Evolutionary conservation across 2,888 invertebrate genomes (phyloP), one percentile per base, ranked within the genome.

Genomic region (Cosmopolites sordidus): DNA sequence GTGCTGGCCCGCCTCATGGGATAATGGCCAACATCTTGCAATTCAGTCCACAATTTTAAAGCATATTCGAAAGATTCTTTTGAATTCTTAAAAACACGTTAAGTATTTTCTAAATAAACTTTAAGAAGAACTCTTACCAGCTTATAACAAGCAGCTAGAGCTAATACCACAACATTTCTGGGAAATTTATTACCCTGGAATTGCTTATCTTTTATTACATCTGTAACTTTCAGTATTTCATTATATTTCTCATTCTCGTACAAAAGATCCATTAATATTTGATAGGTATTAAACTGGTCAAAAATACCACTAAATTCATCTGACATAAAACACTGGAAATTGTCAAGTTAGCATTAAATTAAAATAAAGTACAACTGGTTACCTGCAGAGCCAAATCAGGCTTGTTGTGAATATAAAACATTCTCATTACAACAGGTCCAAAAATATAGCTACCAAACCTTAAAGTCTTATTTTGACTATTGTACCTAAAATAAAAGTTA

Each of bases 381-480:
- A 64, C 65, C 54, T 65, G 62, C n/a, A 84, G 66, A 9, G 90
- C 90, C 57, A 81, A 72, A 38, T 83, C 78, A 1, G 86, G 83
- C 64, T 85, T 81, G 69, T 88, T 83, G 30, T 88, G 72, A 62
- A 79, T 76, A 69, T 90, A 77, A 54, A 86, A 84, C 78, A 88
- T 79, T 64, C 92, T 78, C 89, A 92, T 89, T 0, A 87, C 79
- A 11, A 91, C 84, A 2, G 92, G 89, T 0, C 92, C 92, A 79
- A 92, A 91, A 3, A 84, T 69, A 71, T 83, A 92, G 60, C 79
- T 84, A n/a, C 89, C 87, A 78, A 91, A 90, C 55, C 89, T 75
- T 50, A 85, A 70, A 59, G 86, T 83, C 58, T 80, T 78, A 57
- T 83, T 86, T 68, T 89, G 88, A 14, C 75, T 69, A 65, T 85